These are phyloP conservation scores for Phymatocera aterrima DNA, from an alignment of 2,888 invertebrate species.

Conservation along the genomic window DNA sequence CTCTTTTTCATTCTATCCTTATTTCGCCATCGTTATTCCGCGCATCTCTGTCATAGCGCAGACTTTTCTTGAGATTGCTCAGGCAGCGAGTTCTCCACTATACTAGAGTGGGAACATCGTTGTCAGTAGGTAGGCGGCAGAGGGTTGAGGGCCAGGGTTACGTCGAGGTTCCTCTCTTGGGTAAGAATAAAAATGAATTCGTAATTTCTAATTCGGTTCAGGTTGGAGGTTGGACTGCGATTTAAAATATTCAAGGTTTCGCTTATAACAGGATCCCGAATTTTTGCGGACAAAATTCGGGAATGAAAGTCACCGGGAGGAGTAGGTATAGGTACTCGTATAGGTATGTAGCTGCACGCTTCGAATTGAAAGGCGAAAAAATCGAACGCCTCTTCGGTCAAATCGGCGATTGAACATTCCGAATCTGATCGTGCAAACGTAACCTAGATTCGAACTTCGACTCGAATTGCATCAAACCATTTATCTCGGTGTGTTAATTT, in stretches of 20 bases:
- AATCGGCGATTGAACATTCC: too few relatives aligned
- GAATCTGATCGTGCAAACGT: not conserved
- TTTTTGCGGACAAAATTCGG: conserved; percentile 18
- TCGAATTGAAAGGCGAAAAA: conserved; percentile 26
- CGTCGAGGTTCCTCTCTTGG: conserved; percentile 23
- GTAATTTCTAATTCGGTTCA: conserved; percentile 43
- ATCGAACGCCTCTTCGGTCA: not conserved
- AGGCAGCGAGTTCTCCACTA: not conserved
- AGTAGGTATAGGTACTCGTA: too few relatives aligned
- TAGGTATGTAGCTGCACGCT: too few relatives aligned
- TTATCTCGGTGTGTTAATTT: not conserved
- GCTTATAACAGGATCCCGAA: conserved; percentile 35
- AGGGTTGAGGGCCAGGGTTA: conserved; percentile 5
- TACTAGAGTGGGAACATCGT: too few relatives aligned
- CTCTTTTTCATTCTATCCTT: not conserved
- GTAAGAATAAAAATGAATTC: conserved; percentile 45
- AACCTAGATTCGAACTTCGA: conserved; percentile 28
- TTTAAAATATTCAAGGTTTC: conserved; percentile 41
- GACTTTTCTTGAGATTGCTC: not conserved
- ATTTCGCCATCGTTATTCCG: not conserved
- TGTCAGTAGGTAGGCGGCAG: not conserved
- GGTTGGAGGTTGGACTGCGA: conserved; percentile 30
- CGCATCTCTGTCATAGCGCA: not conserved
- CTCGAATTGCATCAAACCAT: not conserved
- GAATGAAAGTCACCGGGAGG: too few relatives aligned